These are phyloP conservation scores for Cremastinae sp. DNA, from an alignment of 2,888 invertebrate genomes.

Conservation along the genomic window DNA sequence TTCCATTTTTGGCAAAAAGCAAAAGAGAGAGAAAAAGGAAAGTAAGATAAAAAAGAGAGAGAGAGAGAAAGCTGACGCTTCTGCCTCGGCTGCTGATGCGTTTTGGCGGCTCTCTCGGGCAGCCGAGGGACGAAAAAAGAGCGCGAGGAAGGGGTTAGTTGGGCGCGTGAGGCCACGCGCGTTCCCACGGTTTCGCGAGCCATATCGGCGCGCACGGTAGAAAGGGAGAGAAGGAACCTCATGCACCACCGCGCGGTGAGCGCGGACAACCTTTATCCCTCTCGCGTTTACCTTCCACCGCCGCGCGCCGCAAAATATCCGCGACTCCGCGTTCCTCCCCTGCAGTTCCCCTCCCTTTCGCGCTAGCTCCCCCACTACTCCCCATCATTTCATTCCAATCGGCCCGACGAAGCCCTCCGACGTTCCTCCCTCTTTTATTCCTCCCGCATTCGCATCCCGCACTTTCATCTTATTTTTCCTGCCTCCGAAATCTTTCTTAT, in stretches of 20 bases:
- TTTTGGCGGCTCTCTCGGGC: conserved; percentile 46
- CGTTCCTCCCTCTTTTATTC: conserved; percentile 12
- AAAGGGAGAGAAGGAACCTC: conserved; percentile 10
- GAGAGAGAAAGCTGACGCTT: conserved; percentile 48
- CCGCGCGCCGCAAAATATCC: conserved; percentile 59
- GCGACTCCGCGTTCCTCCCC: conserved; percentile 60
- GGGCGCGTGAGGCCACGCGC: conserved; percentile 79
- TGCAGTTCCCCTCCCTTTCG: conserved; percentile 20
- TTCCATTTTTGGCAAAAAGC: conserved; percentile 44
- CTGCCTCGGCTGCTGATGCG: conserved; percentile 55
- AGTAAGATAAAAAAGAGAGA: conserved; percentile 6
- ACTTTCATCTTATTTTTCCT: conserved; percentile 20
- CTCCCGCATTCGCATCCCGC: conserved; percentile 33
- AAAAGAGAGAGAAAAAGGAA: conserved; percentile 5
- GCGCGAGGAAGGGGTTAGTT: conserved; percentile 74
- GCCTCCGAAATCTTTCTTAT: not conserved
- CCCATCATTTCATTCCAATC: conserved; percentile 27
- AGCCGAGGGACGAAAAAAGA: conserved; percentile 35
- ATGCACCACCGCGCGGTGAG: conserved; percentile 51
- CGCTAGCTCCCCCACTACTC: conserved; percentile 11
- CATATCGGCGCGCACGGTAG: conserved; percentile 72
- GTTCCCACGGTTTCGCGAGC: conserved; percentile 79
- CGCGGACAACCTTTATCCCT: conserved; percentile 51
- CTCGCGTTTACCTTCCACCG: conserved; percentile 40
- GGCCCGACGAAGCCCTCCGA: conserved; percentile 51